phyloP scores from a whole-genome alignment of 2,888 invertebrate species.

The Acrobasis repandana region DNA sequence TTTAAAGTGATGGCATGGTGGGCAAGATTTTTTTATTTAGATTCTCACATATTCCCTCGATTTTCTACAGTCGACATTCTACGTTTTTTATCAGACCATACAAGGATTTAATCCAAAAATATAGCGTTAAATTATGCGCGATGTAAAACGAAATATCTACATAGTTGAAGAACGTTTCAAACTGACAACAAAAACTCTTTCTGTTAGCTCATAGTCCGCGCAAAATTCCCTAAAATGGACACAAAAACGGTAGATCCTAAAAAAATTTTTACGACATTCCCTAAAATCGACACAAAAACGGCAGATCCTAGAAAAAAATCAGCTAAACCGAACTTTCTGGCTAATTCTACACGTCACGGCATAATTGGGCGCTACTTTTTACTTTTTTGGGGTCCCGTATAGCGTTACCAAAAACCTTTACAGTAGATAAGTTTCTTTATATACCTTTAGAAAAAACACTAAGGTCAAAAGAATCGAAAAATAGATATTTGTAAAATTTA shows the following conservation, averaged over 20 bases:
- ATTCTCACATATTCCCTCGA: too few relatives aligned
- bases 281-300: conserved; percentile 1
- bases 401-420: neutral
- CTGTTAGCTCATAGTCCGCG: neutral
- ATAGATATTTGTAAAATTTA: too few relatives aligned
- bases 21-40: too few relatives aligned
- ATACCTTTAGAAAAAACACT: too few relatives aligned
- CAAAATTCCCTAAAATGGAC: neutral
- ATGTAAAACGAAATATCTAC: too few relatives aligned
- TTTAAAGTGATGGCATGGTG: too few relatives aligned
- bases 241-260: neutral
- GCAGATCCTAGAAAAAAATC: conserved; percentile 2
- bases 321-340: conserved; percentile 5
- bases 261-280: too few relatives aligned
- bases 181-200: neutral
- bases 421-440: neutral
- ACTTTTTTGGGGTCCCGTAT: conserved; percentile 7
- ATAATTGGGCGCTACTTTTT: conserved; percentile 16
- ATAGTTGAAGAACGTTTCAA: neutral
- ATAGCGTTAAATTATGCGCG: too few relatives aligned
- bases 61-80: too few relatives aligned
- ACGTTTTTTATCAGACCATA: too few relatives aligned
- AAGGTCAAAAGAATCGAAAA: too few relatives aligned
- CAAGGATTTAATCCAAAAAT: too few relatives aligned
- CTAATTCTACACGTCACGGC: conserved; percentile 20